These are phyloP conservation scores for Cygnus buccinator DNA, from an alignment of 2,113 vertebrate species.

Conservation along the genomic window DNA sequence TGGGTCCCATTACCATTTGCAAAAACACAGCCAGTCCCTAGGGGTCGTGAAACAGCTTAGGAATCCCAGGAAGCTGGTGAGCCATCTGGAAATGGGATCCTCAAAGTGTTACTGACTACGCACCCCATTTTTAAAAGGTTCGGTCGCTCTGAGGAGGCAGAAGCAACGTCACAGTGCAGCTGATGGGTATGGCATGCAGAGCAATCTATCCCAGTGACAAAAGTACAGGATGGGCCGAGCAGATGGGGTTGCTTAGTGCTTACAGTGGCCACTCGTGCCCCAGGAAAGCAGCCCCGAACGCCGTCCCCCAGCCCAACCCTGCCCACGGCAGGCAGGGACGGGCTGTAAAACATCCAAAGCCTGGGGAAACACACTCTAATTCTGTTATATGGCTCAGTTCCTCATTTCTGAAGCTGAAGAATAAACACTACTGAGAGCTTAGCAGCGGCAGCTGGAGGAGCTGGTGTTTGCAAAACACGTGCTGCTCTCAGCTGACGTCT, in stretches of 20 bases:
- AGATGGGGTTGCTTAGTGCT: background rate
- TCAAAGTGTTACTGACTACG: background rate
- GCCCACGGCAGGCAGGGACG: background rate
- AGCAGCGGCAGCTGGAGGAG: background rate
- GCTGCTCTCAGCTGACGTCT: too few species aligned
- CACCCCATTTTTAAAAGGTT: background rate
- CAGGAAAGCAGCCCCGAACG: background rate
- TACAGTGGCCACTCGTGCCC: background rate
- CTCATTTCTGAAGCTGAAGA: background rate
- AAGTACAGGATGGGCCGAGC: background rate
- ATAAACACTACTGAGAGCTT: background rate
- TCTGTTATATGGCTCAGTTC: background rate
- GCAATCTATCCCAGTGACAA: background rate
- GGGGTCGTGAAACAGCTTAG: background rate
- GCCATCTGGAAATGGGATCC: background rate
- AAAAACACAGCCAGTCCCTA: fast-evolving
- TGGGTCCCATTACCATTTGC: background rate
- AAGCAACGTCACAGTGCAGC: background rate
- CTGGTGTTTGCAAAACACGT: background rate
- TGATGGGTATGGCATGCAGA: background rate
- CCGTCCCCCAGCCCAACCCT: fast-evolving
- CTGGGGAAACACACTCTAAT: background rate
- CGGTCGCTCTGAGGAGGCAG: background rate
- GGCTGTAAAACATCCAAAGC: background rate
- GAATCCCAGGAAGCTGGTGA: background rate